Percentiles rank a stretch among this genome's conserved stretches.
phyloP scores from a whole-genome alignment of 2,797 vertebrate species.

The Accipiter fasciatus region DNA sequence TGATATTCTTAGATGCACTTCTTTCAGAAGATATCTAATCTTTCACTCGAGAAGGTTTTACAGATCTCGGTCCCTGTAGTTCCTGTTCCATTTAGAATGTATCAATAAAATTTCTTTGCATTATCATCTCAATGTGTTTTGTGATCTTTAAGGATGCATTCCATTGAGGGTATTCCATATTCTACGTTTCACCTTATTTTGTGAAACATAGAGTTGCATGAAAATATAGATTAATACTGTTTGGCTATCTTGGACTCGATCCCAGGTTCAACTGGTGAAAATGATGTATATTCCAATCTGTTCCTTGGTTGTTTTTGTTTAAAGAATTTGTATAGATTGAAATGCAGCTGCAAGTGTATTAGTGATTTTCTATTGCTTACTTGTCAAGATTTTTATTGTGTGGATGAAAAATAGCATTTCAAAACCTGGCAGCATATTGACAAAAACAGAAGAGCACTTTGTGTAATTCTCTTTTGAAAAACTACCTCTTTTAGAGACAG shows the following conservation, averaged over 20 bases:
- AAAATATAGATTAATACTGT: conserved; percentile 37
- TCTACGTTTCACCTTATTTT: background rate
- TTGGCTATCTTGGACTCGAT: conserved; percentile 42
- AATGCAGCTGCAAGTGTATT: conserved; percentile 73
- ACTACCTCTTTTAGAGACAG: conserved; percentile 76
- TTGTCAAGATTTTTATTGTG: conserved; percentile 77
- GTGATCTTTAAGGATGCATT: conserved; percentile 5
- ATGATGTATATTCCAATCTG: conserved; percentile 55
- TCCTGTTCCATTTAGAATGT: conserved; percentile 15
- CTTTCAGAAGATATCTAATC: background rate
- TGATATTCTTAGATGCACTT: background rate
- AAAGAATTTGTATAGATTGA: conserved; percentile 75
- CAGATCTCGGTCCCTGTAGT: background rate
- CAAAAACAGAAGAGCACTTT: conserved; percentile 82
- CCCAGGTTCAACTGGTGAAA: conserved; percentile 34
- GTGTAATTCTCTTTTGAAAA: conserved; percentile 86
- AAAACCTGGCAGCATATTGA: conserved; percentile 84
- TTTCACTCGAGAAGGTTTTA: background rate
- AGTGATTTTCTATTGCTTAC: conserved; percentile 73
- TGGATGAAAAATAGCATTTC: conserved; percentile 75
- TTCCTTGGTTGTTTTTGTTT: conserved; percentile 70
- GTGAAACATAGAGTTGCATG: background rate
- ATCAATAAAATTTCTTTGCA: conserved; percentile 18
- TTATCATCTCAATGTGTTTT: conserved; percentile 22
- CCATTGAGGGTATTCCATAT: background rate